Evolutionary conservation across 1,140 invertebrate species (phyloP).

Genomic region (Drosophila novamexicana): DNA sequence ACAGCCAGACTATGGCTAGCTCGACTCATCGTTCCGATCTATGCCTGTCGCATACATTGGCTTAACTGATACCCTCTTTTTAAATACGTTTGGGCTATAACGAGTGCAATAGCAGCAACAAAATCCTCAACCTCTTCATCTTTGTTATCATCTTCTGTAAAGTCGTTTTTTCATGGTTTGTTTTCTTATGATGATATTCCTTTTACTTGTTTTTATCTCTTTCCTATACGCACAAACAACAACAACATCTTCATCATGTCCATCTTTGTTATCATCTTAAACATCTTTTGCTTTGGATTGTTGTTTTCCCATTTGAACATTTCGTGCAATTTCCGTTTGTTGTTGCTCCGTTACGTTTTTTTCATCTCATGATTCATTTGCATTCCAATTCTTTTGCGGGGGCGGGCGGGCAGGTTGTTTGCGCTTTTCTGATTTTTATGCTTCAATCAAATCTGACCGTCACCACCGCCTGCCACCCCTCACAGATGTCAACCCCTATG

Average conservation of each 20-base stretch:
- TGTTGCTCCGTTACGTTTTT: constrained; percentile 37
- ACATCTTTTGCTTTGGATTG: constrained; percentile 31
- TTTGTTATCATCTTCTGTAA: too few relatives aligned
- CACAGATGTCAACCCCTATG: constrained; percentile 19
- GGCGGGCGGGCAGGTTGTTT: constrained; percentile 4
- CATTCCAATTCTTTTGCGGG: neutral
- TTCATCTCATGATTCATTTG: constrained; percentile 41
- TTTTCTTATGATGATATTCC: neutral
- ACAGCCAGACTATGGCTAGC: too few relatives aligned
- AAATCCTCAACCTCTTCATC: too few relatives aligned
- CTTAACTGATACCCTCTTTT: too few relatives aligned
- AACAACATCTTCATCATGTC: constrained; percentile 9
- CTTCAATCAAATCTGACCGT: constrained; percentile 46
- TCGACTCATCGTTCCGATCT: too few relatives aligned
- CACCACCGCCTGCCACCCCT: neutral
- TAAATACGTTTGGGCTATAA: too few relatives aligned
- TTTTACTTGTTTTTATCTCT: neutral
- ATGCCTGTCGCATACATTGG: too few relatives aligned
- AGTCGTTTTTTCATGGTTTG: too few relatives aligned
- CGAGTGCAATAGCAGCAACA: too few relatives aligned
- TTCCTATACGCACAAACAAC: neutral
- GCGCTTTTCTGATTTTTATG: constrained; percentile 22
- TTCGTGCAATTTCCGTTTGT: constrained; percentile 74
- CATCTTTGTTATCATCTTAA: constrained; percentile 17
- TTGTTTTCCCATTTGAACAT: constrained; percentile 64